Evolutionary conservation across 2,888 invertebrate genomes (phyloP), one percentile per base, ranked within the genome.

Genomic region (Hipparchia semele): DNA sequence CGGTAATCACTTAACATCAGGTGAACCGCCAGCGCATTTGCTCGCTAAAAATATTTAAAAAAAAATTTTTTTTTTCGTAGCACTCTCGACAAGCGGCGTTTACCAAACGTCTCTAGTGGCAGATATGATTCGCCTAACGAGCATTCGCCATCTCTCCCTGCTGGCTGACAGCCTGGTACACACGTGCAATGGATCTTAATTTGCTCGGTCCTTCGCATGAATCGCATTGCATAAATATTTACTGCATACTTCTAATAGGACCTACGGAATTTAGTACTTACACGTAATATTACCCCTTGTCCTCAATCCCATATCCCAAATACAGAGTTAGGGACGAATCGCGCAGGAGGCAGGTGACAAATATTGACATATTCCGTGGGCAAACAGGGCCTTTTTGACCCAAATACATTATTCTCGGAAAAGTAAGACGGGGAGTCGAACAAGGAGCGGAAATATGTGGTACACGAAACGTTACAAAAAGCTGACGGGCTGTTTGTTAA

Each of bases 351-450:
- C 74, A 76, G 76, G 83, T 80, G 84, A 85, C 86, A 85, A 87
- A 89, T 87, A 88, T 88, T 89, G 83, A 88, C 87, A 81, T 80
- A 83, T 82, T 80, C 81, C 79, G 72, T 69, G 73, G 73, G 77
- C 81, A 82, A 81, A 83, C 79, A 82, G 79, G 74, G 80, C 82
- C 85, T 85, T 86, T 87, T 85, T 86, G 85, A 87, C 84, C 86
- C 86, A 86, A 88, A 88, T 86, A 86, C 76, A 80, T 77, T 81
- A 80, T 88, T 88, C 89, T 80, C 76, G 78, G 88, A 88, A 88
- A 75, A 75, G 75, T 69, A 76, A 75, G 70, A 75, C 72, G 71
- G 64, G 74, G 74, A 75, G 76, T 74, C 73, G 68, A 56, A 64
- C 64, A 65, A 54, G 62, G 70, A 70, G 59, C 69, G 69, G 61